A percentile compares a stretch with the other conserved stretches of the same genome.
Conservation (phyloP, 1,140 invertebrate species). For the Drosophila parabipectinata region DNA sequence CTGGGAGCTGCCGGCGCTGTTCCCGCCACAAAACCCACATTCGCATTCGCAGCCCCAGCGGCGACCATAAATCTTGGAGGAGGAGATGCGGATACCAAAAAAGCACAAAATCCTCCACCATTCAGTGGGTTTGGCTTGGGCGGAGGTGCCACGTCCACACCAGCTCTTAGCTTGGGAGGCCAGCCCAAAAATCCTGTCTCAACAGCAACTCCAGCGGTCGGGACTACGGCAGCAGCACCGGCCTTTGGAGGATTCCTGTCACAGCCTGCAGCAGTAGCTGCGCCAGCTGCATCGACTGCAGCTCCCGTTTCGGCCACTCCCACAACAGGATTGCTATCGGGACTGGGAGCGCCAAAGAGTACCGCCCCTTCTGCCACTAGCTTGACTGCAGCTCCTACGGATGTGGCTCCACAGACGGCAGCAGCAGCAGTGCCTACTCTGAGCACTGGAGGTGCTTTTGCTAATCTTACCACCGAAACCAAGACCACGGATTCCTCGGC, state of each 20-base stretch:
- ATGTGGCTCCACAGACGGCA: constrained; percentile 43
- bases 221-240: constrained; percentile 29
- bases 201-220: constrained; percentile 24
- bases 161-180: constrained; percentile 15
- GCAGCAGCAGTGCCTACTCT: constrained; percentile 17
- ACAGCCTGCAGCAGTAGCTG: constrained; percentile 21
- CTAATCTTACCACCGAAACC: constrained; percentile 64
- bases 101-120: constrained; percentile 51
- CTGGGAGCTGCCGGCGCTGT: constrained; percentile 8
- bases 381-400: constrained; percentile 23
- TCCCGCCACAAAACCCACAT: constrained; percentile 57
- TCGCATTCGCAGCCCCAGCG: constrained; percentile 56
- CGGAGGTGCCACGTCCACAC: constrained; percentile 13
- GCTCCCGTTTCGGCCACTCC: constrained; percentile 5
- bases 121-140: constrained; percentile 54
- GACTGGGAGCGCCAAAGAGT: constrained; percentile 29
- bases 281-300: constrained; percentile 29
- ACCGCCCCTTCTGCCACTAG: constrained; percentile 14
- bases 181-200: constrained; percentile 19
- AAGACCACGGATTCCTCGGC: constrained; percentile 70
- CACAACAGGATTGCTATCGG: constrained; percentile 22
- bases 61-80: constrained; percentile 36
- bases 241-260: constrained; percentile 53
- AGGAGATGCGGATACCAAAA: constrained; percentile 51
- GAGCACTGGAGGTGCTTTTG: constrained; percentile 51